Evolutionary conservation across 2,113 vertebrate genomes (phyloP), one percentile per base, ranked within the genome.

Genomic region (Baryphthengus martii): DNA sequence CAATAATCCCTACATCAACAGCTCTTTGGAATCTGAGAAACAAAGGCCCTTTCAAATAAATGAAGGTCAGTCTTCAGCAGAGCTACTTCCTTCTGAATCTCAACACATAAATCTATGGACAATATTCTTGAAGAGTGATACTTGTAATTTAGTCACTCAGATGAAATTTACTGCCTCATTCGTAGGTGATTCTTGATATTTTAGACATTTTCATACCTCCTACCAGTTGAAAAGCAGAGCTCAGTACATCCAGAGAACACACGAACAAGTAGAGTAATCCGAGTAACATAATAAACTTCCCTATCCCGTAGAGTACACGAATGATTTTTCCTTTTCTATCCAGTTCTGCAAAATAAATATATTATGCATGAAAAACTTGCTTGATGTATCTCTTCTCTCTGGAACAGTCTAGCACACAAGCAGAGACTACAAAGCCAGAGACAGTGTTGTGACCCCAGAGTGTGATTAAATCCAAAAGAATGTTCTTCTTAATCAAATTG

Each of bases 211-310:
- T 62, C 98, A 11, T 98, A 99, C 99, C 99, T 98, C 99, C 99
- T 17, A 99, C 98, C 6, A 99, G 98, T 94, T 99, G 99, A 97
- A 99, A 99, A 45, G 99, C 99, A 4, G 99, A 99, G 88, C 99
- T 99, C 92, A 99, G 98, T 6, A 99, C 68, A 44, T 99, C 99
- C 98, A 99, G 97, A 8, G 99, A 99, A 86, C 99, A 99, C 40
- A 99, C 98, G 1, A 99, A 99, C 78, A 99, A 39, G 97, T 99
- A 99, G 81, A 99, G 99, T 21, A 99, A 97, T 19, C 97, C 98
- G n/a, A 99, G 96, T 9, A 99, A 97, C 83, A 98, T 50, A 29
- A 98, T 21, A 4, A 98, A 53, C 95, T 99, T 99, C 70, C 96
- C 81, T 14, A 99, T 68, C 1, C 93, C 97, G 4, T 85, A 97